A percentile compares a stretch with the other conserved stretches of the same genome.
phyloP scores from a whole-genome alignment of 2,113 vertebrate genomes.

The Vicugna pacos region DNA sequence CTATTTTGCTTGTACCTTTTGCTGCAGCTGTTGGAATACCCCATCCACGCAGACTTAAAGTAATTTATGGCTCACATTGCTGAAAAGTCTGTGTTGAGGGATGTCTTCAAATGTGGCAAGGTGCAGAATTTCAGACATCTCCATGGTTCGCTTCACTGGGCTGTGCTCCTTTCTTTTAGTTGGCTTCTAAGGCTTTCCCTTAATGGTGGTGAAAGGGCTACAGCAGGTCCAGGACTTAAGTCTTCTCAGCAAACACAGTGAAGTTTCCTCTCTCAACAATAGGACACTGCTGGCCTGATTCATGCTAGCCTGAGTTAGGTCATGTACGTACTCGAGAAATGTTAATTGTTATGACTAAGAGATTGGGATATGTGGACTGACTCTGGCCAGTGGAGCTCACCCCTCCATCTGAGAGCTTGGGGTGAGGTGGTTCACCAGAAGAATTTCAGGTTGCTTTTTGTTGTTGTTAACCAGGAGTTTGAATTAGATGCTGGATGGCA shows the following conservation, averaged over 20 bases:
- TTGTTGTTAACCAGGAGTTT: not conserved
- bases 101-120: not conserved
- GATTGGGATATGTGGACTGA: not conserved
- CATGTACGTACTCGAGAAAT: not conserved
- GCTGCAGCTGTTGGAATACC: not conserved
- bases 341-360: not conserved
- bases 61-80: not conserved
- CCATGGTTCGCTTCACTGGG: not conserved
- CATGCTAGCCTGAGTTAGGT: not conserved
- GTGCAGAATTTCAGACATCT: not conserved
- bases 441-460: not conserved
- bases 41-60: not conserved
- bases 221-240: not conserved
- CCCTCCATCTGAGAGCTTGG: not conserved
- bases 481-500: not conserved
- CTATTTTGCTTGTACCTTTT: constrained; percentile 26
- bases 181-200: not conserved
- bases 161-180: not conserved
- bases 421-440: not conserved
- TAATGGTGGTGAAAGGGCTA: not conserved
- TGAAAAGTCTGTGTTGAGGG: not conserved
- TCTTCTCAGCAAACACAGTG: not conserved
- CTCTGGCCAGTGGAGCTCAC: not conserved
- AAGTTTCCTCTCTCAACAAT: not conserved
- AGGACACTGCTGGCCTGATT: not conserved